Evolutionary conservation across 2,888 invertebrate species (phyloP).

Genomic region (Megamerina dolium): DNA sequence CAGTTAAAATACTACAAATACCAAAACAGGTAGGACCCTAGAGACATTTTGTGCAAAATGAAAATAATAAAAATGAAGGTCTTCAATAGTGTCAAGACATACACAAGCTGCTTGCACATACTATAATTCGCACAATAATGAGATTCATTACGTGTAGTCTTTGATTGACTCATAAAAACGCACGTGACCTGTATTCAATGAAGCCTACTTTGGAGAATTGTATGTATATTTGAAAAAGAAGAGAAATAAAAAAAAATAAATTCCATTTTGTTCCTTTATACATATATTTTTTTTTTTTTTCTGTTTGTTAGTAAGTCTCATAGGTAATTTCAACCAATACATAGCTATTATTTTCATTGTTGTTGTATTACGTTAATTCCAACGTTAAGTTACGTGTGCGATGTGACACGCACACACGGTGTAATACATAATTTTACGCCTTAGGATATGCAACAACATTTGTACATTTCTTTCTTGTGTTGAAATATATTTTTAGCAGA

Average conservation of each 20-base stretch:
- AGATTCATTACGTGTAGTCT: conserved; percentile 32
- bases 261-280: neutral
- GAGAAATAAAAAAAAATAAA: neutral
- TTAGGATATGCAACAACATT: conserved; percentile 3
- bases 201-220: conserved; percentile 8
- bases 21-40: conserved; percentile 14
- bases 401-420: conserved; percentile 40
- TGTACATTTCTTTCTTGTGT: no score
- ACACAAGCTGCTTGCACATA: no score
- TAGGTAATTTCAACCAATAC: conserved; percentile 10
- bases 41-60: neutral
- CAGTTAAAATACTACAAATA: conserved; percentile 9
- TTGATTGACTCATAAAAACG: conserved; percentile 47
- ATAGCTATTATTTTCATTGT: no score
- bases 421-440: no score
- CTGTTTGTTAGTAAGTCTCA: conserved; percentile 1
- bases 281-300: neutral
- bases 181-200: conserved; percentile 38
- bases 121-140: conserved; percentile 18
- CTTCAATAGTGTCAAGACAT: no score
- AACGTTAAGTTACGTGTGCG: conserved; percentile 27
- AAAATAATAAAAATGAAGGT: no score
- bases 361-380: conserved; percentile 21
- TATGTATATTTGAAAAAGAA: neutral
- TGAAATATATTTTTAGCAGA: no score